Evolutionary conservation across 2,797 vertebrate species (phyloP).

Genomic region (Lagorchestes hirsutus): DNA sequence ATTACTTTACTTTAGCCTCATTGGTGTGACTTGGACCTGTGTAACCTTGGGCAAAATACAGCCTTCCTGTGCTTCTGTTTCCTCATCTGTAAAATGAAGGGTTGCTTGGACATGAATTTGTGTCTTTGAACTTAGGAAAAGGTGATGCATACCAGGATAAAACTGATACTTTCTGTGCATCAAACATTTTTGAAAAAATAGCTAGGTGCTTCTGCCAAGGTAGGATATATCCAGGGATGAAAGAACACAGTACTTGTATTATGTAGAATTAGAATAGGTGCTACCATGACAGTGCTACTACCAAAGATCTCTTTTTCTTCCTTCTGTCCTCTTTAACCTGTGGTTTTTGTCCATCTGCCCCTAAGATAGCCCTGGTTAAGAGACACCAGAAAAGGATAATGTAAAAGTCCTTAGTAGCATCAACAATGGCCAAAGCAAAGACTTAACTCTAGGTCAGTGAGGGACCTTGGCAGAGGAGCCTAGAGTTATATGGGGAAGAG

Average conservation of each 20-base stretch:
- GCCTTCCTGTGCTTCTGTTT: not conserved
- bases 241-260: not conserved
- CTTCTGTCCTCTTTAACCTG: not conserved
- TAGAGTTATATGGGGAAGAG: not conserved
- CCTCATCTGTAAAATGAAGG: not conserved
- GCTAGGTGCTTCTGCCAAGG: not conserved
- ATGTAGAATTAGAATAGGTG: not conserved
- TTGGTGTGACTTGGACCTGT: not conserved
- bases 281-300: not conserved
- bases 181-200: constrained; percentile 4
- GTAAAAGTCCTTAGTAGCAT: not conserved
- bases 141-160: not conserved
- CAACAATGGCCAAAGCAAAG: not conserved
- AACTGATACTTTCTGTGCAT: not conserved
- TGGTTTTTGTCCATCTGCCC: not conserved
- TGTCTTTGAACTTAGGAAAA: not conserved
- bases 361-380: not conserved
- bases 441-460: not conserved
- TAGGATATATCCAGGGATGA: not conserved
- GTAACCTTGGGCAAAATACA: not conserved
- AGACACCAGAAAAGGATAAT: not conserved
- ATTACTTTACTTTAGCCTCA: not conserved
- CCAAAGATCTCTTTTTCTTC: not conserved
- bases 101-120: not conserved
- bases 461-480: not conserved